Base-by-base conservation (phyloP, 64 coral and sea anemone species). In the Porites australiensis region DNA sequence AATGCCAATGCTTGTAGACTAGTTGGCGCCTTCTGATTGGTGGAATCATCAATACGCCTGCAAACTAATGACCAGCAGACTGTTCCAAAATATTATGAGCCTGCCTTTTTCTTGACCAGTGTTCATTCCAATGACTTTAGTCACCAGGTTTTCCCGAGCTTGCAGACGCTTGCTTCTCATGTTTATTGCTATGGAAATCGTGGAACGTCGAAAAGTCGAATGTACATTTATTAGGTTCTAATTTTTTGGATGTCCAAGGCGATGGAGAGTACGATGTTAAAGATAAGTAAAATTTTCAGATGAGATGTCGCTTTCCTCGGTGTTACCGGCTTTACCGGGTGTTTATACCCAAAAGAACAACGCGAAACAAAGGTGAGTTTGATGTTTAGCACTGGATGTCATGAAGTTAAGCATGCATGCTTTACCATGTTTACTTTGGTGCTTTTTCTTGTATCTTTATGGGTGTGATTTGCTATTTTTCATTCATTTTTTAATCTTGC, bases 1-100 rank as follows among this genome's bases (percentile, higher is more conserved):
- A 77, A 90, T 90, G 62, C 98, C 94, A 99, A 96, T 94, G 83
- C 87, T 77, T 58, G 70, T 47, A 63, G 87, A 58, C 58, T 99
- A 99, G 90, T 94, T 99, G 98, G 79, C 98, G 94, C 5, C 62
- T 72, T 91, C 88, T 99, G 94, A 96, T 99, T 99, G 98, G 98
- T 82, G 52, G 48, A 89, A 47, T 60, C 27, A 9, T 74, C 37
- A 21, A 83, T 22, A 62, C 67, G 87, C 79, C 95, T 77, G 62
- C 67, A 64, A 27, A 74, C 23, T 44, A 13, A 83, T 27, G 3
- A 44, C 2, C 65, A 77, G 90, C 89, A 89, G 77, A 27, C 77
- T 58, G 0, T 37, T 37, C 27, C 27, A 37, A 20, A 4, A 19
- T 14, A 54, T 18, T 2, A 63, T 20, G 23, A 60, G 53, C 58